A percentile compares a stretch with the other conserved stretches of the same genome.
These are phyloP conservation scores for Hirtodrosophila confusa DNA, from an alignment of 2,888 invertebrate species.

Conservation along the genomic window DNA sequence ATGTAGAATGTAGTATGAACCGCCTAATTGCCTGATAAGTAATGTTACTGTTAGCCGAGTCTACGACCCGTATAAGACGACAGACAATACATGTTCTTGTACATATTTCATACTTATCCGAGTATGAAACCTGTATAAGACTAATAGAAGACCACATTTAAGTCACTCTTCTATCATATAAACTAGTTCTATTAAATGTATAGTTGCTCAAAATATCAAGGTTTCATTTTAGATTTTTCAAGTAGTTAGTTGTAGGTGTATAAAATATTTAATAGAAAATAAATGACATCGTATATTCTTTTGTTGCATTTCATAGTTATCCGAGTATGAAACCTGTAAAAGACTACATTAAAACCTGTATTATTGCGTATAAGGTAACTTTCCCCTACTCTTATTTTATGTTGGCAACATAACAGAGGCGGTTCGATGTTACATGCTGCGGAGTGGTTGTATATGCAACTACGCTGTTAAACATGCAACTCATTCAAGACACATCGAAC, in stretches of 20 bases:
- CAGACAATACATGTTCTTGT: neutral
- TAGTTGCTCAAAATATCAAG: too few relatives aligned
- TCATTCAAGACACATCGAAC: too few relatives aligned
- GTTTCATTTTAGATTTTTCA: too few relatives aligned
- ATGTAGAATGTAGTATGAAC: too few relatives aligned
- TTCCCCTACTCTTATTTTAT: neutral
- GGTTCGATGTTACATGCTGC: slow-evolving; percentile 10
- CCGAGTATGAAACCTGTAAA: too few relatives aligned
- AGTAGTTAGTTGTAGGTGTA: too few relatives aligned
- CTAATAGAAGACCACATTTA: neutral
- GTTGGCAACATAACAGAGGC: neutral
- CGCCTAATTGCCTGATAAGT: neutral
- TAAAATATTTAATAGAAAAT: too few relatives aligned
- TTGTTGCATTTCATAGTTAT: too few relatives aligned
- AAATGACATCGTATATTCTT: too few relatives aligned
- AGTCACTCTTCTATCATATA: too few relatives aligned
- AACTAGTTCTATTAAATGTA: too few relatives aligned
- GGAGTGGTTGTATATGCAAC: neutral
- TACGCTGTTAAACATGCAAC: neutral
- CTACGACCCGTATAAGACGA: neutral
- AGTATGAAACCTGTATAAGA: neutral
- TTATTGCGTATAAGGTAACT: neutral
- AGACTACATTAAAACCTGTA: neutral
- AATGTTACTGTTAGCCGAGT: neutral
- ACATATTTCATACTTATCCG: neutral